Evolutionary conservation across 2,113 vertebrate species (phyloP).

Genomic region (Pampusana beccarii): DNA sequence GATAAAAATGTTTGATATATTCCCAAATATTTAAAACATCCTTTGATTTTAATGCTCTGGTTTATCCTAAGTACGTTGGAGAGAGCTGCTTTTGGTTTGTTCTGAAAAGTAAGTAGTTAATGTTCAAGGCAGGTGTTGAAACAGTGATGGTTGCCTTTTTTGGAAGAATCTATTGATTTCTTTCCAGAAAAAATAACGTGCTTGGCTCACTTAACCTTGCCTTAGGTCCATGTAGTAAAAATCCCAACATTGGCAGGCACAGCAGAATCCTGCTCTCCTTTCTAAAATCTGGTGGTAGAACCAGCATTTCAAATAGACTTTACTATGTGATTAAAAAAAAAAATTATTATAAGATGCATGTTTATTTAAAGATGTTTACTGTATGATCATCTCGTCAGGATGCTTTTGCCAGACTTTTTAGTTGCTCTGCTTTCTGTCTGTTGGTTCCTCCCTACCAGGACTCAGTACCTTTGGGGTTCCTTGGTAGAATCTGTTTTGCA

Average conservation of each 20-base stretch:
- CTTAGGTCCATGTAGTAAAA: slow-evolving; percentile 78
- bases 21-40: slow-evolving; percentile 5
- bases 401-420: not conserved
- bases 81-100: not conserved
- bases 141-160: slow-evolving; percentile 72
- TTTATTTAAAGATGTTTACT: slow-evolving; percentile 3
- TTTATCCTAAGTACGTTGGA: not conserved
- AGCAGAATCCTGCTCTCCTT: slow-evolving; percentile 53
- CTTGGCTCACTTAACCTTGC: slow-evolving; percentile 74
- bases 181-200: slow-evolving; percentile 80
- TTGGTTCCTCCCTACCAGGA: not conserved
- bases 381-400: not conserved
- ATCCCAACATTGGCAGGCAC: slow-evolving; percentile 72
- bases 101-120: slow-evolving; percentile 72
- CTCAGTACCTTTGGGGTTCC: not conserved
- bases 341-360: not conserved
- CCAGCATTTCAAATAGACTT: slow-evolving; percentile 38
- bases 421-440: not conserved
- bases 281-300: slow-evolving; percentile 61
- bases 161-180: slow-evolving; percentile 74
- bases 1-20: not conserved
- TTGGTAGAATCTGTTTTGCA: not conserved
- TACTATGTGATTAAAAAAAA: not conserved
- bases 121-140: slow-evolving; percentile 79
- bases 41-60: not conserved